Evolutionary conservation across 2,797 vertebrate species (phyloP).

Genomic region (Xenentodon cancila): DNA sequence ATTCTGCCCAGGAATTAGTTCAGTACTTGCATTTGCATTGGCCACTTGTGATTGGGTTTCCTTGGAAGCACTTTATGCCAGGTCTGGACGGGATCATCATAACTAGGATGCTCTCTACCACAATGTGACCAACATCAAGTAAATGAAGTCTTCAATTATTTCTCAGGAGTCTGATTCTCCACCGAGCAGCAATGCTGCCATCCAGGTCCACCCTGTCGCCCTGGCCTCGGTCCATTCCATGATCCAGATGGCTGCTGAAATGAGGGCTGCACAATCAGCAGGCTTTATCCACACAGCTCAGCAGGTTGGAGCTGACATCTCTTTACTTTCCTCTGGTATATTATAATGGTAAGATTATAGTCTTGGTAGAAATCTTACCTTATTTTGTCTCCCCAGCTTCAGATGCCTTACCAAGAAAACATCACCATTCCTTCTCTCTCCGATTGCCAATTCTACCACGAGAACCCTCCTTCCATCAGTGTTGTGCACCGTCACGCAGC

Average conservation of each 20-base stretch:
- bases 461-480: constrained; percentile 73
- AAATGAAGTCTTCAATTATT: neutral
- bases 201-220: constrained; percentile 61
- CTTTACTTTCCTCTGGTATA: neutral
- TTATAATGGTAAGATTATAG: too few relatives aligned
- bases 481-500: constrained; percentile 72
- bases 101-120: too few relatives aligned
- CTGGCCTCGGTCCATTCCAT: constrained; percentile 64
- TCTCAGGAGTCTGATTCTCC: constrained; percentile 75
- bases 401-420: constrained; percentile 65
- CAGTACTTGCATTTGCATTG: too few relatives aligned
- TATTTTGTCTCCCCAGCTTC: constrained; percentile 56
- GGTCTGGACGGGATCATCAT: too few relatives aligned
- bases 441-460: constrained; percentile 79
- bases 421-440: constrained; percentile 67
- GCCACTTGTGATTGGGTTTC: too few relatives aligned
- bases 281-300: constrained; percentile 63
- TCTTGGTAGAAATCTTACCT: neutral
- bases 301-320: constrained; percentile 50
- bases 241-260: constrained; percentile 69
- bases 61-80: too few relatives aligned
- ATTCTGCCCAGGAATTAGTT: too few relatives aligned
- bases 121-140: too few relatives aligned
- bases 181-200: constrained; percentile 38
- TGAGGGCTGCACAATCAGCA: constrained; percentile 56